Base-by-base conservation (phyloP, 2,888 invertebrate genomes). In the Pharmacophagus antenor region DNA sequence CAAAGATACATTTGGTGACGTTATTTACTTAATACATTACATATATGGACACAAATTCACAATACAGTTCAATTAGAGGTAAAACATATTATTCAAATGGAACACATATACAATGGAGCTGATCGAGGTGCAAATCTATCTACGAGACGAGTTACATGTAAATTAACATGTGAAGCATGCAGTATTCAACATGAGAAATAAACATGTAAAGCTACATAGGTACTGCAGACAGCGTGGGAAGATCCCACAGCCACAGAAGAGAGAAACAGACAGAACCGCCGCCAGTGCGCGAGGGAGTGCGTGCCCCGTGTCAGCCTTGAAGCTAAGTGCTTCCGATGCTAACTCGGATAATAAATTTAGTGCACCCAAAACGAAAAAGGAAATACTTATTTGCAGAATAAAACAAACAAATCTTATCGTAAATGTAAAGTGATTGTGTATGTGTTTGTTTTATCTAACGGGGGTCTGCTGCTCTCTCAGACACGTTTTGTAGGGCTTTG, bases 391-490 rank as follows among this genome's bases (percentile, higher is more conserved):
- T 54, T 62, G 58, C 52, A 52, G 22, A 79, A 73, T 71, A 73
- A 68, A 69, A 70, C 66, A 76, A 76, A 76, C 72, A 80, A 77
- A 70, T 79, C 77, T 84, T 78, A 80, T 82, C 69, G 77, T 84
- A 80, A 68, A 79, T 85, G 86, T 86, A 82, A 80, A 85, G 88
- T 87, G 85, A 83, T 80, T 73, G 86, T 88, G 89, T 90, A 74
- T 76, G 88, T 88, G 87, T 88, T 79, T 81, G 83, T 82, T 84
- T 76, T 62, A 74, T 84, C 80, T 85, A 88, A 90, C 89, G 89
- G 89, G 84, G 89, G 86, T 91, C 91, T 91, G 91, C 91, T 92
- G 90, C 91, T 92, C 91, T 92, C 91, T 92, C 84, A 82, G 91
- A 91, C 91, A 85, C 91, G 91, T 80, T 87, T 83, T 86, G 83